Conservation (phyloP, 2,888 invertebrate genomes). For the Lasioglossum leucozonium region DNA sequence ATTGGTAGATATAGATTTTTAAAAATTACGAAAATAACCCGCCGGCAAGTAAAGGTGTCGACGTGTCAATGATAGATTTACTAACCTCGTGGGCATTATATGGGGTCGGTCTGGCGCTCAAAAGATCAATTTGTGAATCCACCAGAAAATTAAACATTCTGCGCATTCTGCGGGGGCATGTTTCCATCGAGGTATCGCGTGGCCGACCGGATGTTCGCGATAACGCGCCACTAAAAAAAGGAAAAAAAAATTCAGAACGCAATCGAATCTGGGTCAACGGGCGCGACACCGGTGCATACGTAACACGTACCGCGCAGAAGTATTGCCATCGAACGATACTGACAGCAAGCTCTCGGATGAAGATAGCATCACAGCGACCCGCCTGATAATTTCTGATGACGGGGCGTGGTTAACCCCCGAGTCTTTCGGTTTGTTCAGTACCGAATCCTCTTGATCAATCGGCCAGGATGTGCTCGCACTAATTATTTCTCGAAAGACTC, state of each 20-base stretch:
- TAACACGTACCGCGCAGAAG: slow-evolving; percentile 59
- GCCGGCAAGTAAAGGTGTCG: neutral
- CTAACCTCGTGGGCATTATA: neutral
- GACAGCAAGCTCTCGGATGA: slow-evolving; percentile 16
- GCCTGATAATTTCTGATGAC: slow-evolving; percentile 8
- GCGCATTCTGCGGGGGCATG: neutral
- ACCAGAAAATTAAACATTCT: neutral
- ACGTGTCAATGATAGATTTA: neutral
- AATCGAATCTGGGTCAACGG: slow-evolving; percentile 53
- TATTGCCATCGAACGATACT: slow-evolving; percentile 54
- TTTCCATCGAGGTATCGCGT: neutral
- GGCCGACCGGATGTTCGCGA: slow-evolving; percentile 7
- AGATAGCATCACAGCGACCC: neutral
- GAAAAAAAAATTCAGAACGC: slow-evolving; percentile 34
- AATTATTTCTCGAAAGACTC: neutral
- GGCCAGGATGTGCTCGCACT: neutral
- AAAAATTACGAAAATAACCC: neutral
- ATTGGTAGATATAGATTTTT: neutral
- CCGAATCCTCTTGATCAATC: neutral
- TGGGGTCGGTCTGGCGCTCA: neutral
- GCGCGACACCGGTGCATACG: slow-evolving; percentile 51
- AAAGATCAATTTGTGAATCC: neutral
- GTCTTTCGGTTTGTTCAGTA: neutral
- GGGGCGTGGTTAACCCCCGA: neutral
- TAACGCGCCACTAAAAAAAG: slow-evolving; percentile 12